Percentiles rank a stretch among this genome's conserved stretches.
Evolutionary conservation across 2,113 vertebrate species (phyloP).

Genomic region (Coptodon rendalli): DNA sequence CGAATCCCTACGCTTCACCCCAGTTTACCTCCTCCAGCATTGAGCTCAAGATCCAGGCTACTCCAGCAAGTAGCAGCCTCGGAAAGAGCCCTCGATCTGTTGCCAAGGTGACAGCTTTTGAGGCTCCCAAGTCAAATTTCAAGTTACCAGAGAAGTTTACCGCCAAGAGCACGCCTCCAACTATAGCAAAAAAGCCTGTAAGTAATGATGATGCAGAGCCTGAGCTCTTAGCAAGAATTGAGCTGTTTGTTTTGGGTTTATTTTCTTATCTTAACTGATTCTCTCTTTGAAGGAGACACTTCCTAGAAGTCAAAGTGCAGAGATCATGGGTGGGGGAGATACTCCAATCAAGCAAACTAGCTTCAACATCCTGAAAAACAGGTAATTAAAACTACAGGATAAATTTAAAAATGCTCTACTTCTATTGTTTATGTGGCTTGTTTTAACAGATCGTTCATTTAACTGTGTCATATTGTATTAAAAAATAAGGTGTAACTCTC

Average conservation of each 20-base stretch:
- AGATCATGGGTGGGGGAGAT: slow-evolving; percentile 44
- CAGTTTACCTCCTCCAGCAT: not conserved
- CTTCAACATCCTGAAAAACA: slow-evolving; percentile 75
- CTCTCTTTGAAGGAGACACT: slow-evolving; percentile 75
- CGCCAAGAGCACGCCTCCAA: slow-evolving; percentile 50
- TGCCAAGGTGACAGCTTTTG: slow-evolving; percentile 39
- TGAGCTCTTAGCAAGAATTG: not conserved
- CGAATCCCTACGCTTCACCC: slow-evolving; percentile 52
- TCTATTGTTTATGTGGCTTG: not conserved
- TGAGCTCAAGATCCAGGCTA: not conserved
- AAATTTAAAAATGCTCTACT: not conserved
- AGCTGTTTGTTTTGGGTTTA: not conserved
- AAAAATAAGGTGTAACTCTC: not conserved
- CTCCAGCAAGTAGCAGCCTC: slow-evolving; percentile 20
- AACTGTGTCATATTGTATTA: not conserved
- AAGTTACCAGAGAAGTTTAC: slow-evolving; percentile 46
- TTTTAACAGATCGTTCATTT: not conserved
- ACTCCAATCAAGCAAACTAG: slow-evolving; percentile 69
- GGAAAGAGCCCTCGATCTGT: slow-evolving; percentile 36
- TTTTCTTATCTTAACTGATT: not conserved
- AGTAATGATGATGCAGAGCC: not conserved
- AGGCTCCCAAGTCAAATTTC: slow-evolving; percentile 39
- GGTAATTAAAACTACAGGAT: slow-evolving; percentile 60
- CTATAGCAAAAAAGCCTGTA: slow-evolving; percentile 76
- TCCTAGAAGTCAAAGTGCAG: slow-evolving; percentile 63